Evolutionary conservation across 37 sponge, comb jelly and placozoan species (phyloP), one percentile per base, ranked within the genome.

Genomic region (Eunapius fragilis): DNA sequence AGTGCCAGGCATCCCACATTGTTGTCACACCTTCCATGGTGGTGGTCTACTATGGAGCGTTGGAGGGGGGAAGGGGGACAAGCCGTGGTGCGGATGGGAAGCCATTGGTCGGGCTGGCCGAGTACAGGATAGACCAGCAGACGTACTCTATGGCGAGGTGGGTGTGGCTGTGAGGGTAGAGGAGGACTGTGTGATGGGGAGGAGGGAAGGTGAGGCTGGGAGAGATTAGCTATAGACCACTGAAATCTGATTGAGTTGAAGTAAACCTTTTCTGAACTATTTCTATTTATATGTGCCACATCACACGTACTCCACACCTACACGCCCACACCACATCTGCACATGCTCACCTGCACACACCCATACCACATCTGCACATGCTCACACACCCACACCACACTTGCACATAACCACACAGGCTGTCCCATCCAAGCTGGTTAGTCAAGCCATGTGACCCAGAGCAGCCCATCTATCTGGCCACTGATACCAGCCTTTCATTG

Each of bases 381-480:
- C 47, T 11, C 47, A 45, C 47, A 45, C 47, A 45, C 47, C 47
- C 47, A 45, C 4, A 45, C 9, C 47, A 4, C 47, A 4, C 9
- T 45, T 45, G 47, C 47, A 45, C 47, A 45, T 9, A 45, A 45
- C 68, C 17, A 0, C n/a, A 5, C 80, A 90, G 90, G 26, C 45
- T 85, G 30, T 36, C 77, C 3, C 86, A 68, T n/a, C 72, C 81
- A 32, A 85, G 85, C 74, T 90, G 82, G 85, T 41, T 90, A 31
- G 37, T 90, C 33, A 36, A 13, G 10, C 41, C 86, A 22, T 17
- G 70, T 24, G 32, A 58, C 25, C 70, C 90, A 30, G 77, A 27
- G 45, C 86, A 84, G 77, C 86, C 84, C 3, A 22, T 84, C 30
- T 90, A 76, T 32, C 67, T 90, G 7, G 76, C 71, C 37, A 80